Percentiles rank a stretch among this genome's conserved stretches.
phyloP scores from a whole-genome alignment of 2,113 vertebrate species.

The Loxodonta africana region DNA sequence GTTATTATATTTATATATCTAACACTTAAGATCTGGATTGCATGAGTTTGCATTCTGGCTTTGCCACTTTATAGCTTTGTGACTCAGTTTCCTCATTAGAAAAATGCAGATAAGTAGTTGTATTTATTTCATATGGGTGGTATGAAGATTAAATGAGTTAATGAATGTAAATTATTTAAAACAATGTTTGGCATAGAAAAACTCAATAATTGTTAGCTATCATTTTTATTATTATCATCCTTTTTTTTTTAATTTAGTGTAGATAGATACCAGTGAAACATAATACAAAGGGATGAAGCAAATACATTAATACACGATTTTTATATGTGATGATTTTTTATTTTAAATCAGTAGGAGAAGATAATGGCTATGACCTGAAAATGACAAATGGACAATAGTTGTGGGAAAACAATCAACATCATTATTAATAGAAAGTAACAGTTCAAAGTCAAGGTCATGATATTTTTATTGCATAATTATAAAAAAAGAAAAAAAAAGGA shows the following conservation, averaged over 20 bases:
- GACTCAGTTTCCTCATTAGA: background rate
- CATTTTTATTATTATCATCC: background rate
- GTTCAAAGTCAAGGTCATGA: background rate
- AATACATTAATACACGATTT: background rate
- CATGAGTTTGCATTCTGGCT: background rate
- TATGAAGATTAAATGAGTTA: background rate
- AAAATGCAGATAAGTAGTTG: background rate
- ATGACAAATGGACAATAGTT: background rate
- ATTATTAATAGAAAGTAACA: background rate
- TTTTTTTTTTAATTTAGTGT: background rate
- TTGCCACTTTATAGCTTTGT: background rate
- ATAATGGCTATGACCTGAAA: background rate
- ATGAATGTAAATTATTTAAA: background rate
- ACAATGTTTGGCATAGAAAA: background rate
- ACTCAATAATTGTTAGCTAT: background rate
- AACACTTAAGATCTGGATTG: background rate
- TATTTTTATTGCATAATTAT: constrained; percentile 30
- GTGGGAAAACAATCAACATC: background rate
- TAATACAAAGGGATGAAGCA: background rate
- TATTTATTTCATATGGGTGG: background rate
- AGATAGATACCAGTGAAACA: background rate
- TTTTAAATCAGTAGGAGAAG: background rate
- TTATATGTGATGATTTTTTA: background rate
- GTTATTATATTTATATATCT: background rate
- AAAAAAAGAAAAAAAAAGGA: background rate